Conservation (phyloP, 2,888 invertebrate species). For the Xestia ashworthii region DNA sequence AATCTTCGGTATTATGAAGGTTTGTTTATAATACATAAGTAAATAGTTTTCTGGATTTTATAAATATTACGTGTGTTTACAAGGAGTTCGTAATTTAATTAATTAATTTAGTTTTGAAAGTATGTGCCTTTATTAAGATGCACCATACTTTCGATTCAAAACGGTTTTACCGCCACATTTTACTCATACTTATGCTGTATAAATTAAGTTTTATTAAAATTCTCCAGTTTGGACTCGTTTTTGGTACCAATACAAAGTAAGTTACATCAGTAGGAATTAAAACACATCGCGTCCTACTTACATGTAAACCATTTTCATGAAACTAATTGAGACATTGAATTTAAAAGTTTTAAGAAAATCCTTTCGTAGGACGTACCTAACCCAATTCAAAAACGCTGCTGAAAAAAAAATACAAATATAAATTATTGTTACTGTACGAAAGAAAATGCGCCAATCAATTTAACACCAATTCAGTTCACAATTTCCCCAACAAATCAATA, state of each 20-base stretch:
- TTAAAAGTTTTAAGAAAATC: neutral
- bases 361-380: too few species aligned
- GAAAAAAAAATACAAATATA: neutral
- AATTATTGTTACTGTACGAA: neutral
- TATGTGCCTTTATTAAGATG: neutral
- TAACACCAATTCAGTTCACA: neutral
- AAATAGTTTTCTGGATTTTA: neutral
- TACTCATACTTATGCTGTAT: neutral
- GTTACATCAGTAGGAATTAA: neutral
- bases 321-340: neutral
- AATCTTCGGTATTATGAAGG: slow-evolving; percentile 70
- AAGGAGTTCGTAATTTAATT: neutral
- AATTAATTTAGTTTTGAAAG: neutral
- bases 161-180: neutral
- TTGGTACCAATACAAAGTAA: neutral
- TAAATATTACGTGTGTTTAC: neutral
- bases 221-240: neutral
- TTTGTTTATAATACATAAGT: slow-evolving; percentile 42
- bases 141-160: neutral
- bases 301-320: neutral
- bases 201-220: neutral
- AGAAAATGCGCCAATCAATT: neutral
- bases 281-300: neutral
- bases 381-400: neutral
- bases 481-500: neutral